Percentiles rank a stretch among this genome's conserved stretches.
Conservation (phyloP, 2,888 invertebrate genomes). For the Cantharis flavilabris region DNA sequence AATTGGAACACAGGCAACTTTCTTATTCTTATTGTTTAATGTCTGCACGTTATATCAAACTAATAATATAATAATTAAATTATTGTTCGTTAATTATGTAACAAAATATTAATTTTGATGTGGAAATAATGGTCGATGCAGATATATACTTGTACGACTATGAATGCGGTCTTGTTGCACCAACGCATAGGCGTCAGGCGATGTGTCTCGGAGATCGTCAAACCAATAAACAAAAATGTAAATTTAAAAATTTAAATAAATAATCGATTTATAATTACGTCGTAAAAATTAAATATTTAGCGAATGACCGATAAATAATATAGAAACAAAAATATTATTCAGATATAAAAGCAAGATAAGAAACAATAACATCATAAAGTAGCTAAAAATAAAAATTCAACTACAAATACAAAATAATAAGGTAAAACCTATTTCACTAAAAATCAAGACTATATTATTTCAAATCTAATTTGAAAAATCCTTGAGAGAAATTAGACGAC, state of each 20-base stretch:
- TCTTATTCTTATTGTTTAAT: not conserved
- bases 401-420: not conserved
- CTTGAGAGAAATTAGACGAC: not conserved
- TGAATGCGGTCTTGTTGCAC: not conserved
- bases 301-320: not conserved
- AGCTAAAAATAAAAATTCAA: not conserved
- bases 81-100: not conserved
- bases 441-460: not conserved
- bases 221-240: not conserved
- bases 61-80: not conserved
- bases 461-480: not conserved
- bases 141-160: not conserved
- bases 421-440: not conserved
- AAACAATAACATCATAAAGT: not conserved
- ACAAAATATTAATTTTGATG: not conserved
- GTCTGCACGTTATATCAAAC: not conserved
- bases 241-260: not conserved
- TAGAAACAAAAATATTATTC: conserved; percentile 1
- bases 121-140: not conserved
- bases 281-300: not conserved
- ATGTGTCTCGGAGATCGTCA: not conserved
- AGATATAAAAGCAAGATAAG: not conserved
- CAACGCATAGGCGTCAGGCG: not conserved
- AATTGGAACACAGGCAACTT: not conserved
- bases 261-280: not conserved